These are phyloP conservation scores for Trichomalopsis sarcophagae DNA, from an alignment of 1,140 invertebrate genomes.

Conservation along the genomic window DNA sequence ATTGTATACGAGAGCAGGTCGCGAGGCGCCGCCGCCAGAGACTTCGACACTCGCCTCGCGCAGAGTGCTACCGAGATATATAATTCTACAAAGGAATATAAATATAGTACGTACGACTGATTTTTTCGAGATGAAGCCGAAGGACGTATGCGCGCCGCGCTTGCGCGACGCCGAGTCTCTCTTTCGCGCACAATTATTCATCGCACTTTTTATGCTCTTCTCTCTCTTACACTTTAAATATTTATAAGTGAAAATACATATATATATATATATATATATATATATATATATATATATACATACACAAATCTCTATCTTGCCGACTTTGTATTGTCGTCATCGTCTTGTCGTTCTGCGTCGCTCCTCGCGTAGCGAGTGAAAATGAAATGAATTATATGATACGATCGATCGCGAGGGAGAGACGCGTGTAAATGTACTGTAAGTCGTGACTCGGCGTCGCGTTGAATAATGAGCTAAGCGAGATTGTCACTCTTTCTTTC, in stretches of 20 bases:
- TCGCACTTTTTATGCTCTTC: neutral
- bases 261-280: neutral
- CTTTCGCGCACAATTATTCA: neutral
- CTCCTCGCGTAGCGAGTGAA: neutral
- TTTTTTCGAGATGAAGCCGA: neutral
- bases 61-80: neutral
- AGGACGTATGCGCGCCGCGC: neutral
- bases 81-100: conserved; percentile 6
- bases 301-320: neutral
- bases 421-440: neutral
- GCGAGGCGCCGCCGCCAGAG: neutral
- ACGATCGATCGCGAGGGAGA: neutral
- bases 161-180: neutral
- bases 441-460: conserved; percentile 3
- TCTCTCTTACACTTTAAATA: neutral
- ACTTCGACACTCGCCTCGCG: conserved; percentile 33
- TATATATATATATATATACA: neutral
- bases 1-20: neutral
- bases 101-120: neutral
- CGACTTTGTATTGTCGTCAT: neutral
- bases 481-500: conserved; percentile 11
- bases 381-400: neutral
- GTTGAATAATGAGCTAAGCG: neutral
- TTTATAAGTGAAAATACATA: neutral
- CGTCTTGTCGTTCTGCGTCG: conserved; percentile 6